Evolutionary conservation across 2,797 vertebrate species (phyloP).

Genomic region (Serranus cabrilla): DNA sequence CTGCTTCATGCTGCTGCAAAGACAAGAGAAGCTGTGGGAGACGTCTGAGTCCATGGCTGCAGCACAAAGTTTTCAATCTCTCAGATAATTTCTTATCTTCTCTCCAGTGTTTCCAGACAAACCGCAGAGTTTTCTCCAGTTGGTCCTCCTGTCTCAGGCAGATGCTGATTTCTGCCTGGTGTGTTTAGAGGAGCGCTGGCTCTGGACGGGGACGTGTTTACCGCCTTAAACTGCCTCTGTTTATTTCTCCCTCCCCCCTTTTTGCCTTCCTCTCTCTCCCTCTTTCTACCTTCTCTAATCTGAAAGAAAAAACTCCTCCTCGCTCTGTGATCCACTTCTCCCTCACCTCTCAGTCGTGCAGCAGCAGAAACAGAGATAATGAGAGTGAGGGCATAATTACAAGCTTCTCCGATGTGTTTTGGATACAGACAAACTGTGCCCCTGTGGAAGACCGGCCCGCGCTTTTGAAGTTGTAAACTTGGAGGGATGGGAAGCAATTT

Average conservation of each 20-base stretch:
- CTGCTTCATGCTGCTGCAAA: conserved; percentile 18
- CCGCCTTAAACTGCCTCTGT: conserved; percentile 64
- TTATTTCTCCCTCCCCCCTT: conserved; percentile 72
- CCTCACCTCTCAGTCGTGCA: conserved; percentile 58
- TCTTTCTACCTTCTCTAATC: conserved; percentile 69
- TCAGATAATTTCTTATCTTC: neutral
- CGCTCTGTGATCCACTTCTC: conserved; percentile 42
- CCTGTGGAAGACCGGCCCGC: conserved; percentile 38
- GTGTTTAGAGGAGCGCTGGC: conserved; percentile 67
- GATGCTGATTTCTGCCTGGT: conserved; percentile 53
- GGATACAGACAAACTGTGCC: conserved; percentile 70
- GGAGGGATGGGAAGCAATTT: conserved; percentile 55
- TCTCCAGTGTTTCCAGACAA: conserved; percentile 30
- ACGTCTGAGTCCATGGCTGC: conserved; percentile 35
- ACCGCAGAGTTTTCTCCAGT: conserved; percentile 12
- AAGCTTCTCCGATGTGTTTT: conserved; percentile 51
- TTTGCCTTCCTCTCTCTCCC: conserved; percentile 47
- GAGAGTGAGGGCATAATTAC: conserved; percentile 71
- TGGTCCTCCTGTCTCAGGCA: conserved; percentile 38
- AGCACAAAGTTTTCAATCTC: neutral
- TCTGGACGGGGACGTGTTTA: conserved; percentile 73
- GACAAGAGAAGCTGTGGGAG: conserved; percentile 34
- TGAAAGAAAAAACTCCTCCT: conserved; percentile 20
- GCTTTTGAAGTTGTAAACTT: conserved; percentile 67
- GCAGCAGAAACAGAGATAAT: conserved; percentile 63